Conservation (phyloP, 1,140 invertebrate genomes). For the Uloborus diversus region DNA sequence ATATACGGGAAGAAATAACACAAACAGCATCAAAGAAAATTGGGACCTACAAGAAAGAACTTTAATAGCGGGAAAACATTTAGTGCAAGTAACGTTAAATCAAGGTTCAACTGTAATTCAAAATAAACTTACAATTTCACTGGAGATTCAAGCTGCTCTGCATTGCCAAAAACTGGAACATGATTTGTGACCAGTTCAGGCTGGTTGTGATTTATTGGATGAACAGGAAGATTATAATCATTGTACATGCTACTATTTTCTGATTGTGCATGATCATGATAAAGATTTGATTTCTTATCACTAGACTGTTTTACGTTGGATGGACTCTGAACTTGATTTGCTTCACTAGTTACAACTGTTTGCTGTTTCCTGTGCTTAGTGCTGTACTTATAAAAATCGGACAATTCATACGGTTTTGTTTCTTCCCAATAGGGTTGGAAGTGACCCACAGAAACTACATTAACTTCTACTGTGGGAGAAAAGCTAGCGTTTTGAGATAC, state of each 20-base stretch:
- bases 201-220: background rate
- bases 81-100: no score
- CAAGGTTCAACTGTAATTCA: no score
- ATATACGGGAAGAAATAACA: no score
- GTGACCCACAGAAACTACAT: conserved; percentile 83
- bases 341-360: background rate
- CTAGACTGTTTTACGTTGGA: background rate
- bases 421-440: conserved; percentile 92
- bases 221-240: background rate
- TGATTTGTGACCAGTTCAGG: conserved; percentile 4
- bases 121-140: conserved; percentile 20
- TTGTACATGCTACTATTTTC: background rate
- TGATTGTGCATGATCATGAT: background rate
- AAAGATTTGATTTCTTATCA: background rate
- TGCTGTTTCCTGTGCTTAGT: conserved; percentile 80
- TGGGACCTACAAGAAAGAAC: no score
- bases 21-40: no score
- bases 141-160: background rate
- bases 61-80: no score
- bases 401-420: conserved; percentile 95
- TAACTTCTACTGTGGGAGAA: conserved; percentile 63
- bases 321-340: background rate
- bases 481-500: conserved; percentile 21
- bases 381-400: conserved; percentile 96
- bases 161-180: conserved; percentile 20